Evolutionary conservation across 2,797 vertebrate genomes (phyloP), one percentile per base, ranked within the genome.

Genomic region (Benthosema pterotum): DNA sequence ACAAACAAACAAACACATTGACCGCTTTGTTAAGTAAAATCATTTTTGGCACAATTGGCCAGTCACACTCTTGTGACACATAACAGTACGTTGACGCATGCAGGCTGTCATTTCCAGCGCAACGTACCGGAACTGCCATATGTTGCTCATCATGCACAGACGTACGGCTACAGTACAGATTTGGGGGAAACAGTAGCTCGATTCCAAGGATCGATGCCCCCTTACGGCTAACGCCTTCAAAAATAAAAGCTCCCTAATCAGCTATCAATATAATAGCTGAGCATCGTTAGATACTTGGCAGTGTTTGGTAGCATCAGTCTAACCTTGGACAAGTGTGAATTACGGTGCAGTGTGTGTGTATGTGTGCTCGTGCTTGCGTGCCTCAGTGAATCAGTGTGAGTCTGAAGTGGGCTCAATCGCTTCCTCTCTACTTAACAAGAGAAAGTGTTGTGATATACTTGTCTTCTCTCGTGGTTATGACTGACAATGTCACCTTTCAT

Each of bases 281-380:
- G 53, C 51, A 15, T 72, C 57, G 59, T 17, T 64, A 75, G 61
- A 16, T 32, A 73, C 57, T 66, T 77, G 87, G 85, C 89, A 87
- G 84, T 84, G 83, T 82, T 86, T 83, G 82, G 80, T 75, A 76
- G 75, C 70, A 56, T 77, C 71, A 32, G 59, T 50, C 53, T 1
- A 49, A 75, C 77, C 68, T 74, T 75, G 48, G 53, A 75, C 67
- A 50, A 28, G 70, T 63, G 72, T 63, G 69, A 60, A 51, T 28
- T 28, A 57, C 42, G 17, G 70, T 46, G 45, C 45, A 46, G 45
- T 8, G 48, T 57, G 60, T 74, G 67, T 63, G 56, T 75, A 63
- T 56, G 60, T 46, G 52, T 47, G 49, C 53, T 60, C 42, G 51
- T 60, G 51, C 69, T 74, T 88, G 81, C 77, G 57, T 74, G 75